phyloP scores from a whole-genome alignment of 1,140 invertebrate genomes.

The Pomacea maculata region DNA sequence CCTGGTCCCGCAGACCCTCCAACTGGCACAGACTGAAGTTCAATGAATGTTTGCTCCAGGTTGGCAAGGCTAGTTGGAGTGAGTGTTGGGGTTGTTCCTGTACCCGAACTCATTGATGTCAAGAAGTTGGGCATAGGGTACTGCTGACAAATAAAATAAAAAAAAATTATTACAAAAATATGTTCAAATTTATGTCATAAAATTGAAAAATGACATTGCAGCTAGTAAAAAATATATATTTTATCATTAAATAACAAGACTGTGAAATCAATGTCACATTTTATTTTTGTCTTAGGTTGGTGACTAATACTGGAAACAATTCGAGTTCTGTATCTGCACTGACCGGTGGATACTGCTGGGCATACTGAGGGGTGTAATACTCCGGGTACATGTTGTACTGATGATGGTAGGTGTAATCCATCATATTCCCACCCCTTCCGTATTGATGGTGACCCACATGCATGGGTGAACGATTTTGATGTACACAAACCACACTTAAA shows the following conservation, averaged over 20 bases:
- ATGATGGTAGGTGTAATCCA: slow-evolving; percentile 33
- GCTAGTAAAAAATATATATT: background rate
- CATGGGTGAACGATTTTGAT: background rate
- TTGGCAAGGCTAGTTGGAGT: slow-evolving; percentile 92
- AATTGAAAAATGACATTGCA: background rate
- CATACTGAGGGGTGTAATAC: slow-evolving; percentile 29
- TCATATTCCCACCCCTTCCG: slow-evolving; percentile 18
- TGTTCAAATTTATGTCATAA: background rate
- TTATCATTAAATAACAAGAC: background rate
- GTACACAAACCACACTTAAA: background rate
- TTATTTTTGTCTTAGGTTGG: background rate
- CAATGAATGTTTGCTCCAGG: slow-evolving; percentile 82
- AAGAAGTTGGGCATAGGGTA: slow-evolving; percentile 49
- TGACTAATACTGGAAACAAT: background rate
- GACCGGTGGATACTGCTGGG: slow-evolving; percentile 24
- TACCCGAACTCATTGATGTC: slow-evolving; percentile 68
- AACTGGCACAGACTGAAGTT: slow-evolving; percentile 72
- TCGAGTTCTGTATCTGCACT: background rate
- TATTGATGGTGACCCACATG: background rate
- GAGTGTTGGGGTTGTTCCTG: slow-evolving; percentile 85
- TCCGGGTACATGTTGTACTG: slow-evolving; percentile 34
- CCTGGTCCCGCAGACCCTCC: slow-evolving; percentile 42
- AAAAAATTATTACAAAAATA: background rate
- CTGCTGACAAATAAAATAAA: slow-evolving; percentile 36
- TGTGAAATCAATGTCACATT: background rate